Base-by-base conservation (phyloP, 2,888 invertebrate genomes). In the Caenorhabditis panamensis region DNA sequence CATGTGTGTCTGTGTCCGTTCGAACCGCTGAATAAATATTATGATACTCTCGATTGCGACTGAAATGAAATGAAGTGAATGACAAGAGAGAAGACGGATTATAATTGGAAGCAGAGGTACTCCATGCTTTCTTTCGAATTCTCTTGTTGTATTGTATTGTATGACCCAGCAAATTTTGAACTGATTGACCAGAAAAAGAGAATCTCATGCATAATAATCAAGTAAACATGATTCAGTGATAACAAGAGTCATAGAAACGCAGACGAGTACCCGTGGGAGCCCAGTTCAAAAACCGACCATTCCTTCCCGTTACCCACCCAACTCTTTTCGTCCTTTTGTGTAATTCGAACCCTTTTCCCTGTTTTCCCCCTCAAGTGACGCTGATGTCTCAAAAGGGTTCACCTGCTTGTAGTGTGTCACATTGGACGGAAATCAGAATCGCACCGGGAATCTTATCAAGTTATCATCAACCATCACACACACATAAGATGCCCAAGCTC, bases 21-120 rank as follows among this genome's bases (percentile, higher is more conserved):
- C 54, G 37, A 44, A 41, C 63, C 63, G 72, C 72, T 72, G 72
- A 72, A 72, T 72, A 72, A 72, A 72, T 64, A 64, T 72, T 64
- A 72, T 64, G 64, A 63, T 64, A 63, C 47, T 44, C 44, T 47
- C 18, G 24, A 18, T 63, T 36, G 37, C 5, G n/a, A 41, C 11
- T 37, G n/a, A 8, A 0, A 69, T 26, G 37, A 11, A 61, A 2
- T 36, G 36, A 8, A 36, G 36, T n/a, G n/a, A n/a, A n/a, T n/a
- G n/a, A n/a, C n/a, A n/a, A n/a, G n/a, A n/a, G n/a, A n/a, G n/a
- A n/a, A n/a, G n/a, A 31, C 9, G 31, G 31, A 31, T 31, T 31
- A 31, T 31, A 9, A 31, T 9, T 31, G 9, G 31, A 22, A 22
- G 54, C 37, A 6, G 53, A 53, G 53, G 4, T 31, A 31, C 31